Evolutionary conservation across 1,140 invertebrate species (phyloP).

Genomic region (Yoshiicerus persimilis): DNA sequence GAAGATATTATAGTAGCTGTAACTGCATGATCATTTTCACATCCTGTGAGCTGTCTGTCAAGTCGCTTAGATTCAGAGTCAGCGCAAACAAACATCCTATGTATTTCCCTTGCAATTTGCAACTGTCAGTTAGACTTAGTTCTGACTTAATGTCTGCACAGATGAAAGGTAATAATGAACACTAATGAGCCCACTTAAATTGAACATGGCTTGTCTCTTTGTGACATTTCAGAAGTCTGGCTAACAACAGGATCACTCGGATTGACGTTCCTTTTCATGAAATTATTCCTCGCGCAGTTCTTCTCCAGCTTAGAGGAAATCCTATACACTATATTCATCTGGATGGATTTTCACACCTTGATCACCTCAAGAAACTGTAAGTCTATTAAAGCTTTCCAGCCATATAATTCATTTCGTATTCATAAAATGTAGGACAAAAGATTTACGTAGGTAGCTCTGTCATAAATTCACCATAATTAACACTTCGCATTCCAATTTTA

Average conservation of each 20-base stretch:
- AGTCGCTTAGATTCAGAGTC: not conserved
- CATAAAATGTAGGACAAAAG: not conserved
- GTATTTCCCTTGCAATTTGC: not conserved
- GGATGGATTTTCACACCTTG: slow-evolving; percentile 44
- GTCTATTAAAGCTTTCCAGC: not conserved
- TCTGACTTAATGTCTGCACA: not conserved
- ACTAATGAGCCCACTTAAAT: slow-evolving; percentile 1
- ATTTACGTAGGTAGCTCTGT: too few relatives aligned
- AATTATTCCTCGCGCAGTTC: slow-evolving; percentile 29
- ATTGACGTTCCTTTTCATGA: slow-evolving; percentile 42
- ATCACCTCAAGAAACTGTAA: slow-evolving; percentile 43
- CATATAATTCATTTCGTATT: not conserved
- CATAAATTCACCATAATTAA: too few relatives aligned
- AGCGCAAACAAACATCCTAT: not conserved
- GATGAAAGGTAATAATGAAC: slow-evolving; percentile 17
- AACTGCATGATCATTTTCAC: not conserved
- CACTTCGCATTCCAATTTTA: too few relatives aligned
- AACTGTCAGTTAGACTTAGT: slow-evolving; percentile 7
- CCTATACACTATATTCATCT: slow-evolving; percentile 42
- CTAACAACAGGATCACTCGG: slow-evolving; percentile 41
- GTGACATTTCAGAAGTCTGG: slow-evolving; percentile 40
- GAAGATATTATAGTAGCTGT: not conserved
- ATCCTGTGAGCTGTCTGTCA: not conserved
- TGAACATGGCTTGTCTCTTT: not conserved
- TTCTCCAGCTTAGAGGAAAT: slow-evolving; percentile 44